Base-by-base conservation (phyloP, 2,113 vertebrate genomes). In the Tetrax tetrax region DNA sequence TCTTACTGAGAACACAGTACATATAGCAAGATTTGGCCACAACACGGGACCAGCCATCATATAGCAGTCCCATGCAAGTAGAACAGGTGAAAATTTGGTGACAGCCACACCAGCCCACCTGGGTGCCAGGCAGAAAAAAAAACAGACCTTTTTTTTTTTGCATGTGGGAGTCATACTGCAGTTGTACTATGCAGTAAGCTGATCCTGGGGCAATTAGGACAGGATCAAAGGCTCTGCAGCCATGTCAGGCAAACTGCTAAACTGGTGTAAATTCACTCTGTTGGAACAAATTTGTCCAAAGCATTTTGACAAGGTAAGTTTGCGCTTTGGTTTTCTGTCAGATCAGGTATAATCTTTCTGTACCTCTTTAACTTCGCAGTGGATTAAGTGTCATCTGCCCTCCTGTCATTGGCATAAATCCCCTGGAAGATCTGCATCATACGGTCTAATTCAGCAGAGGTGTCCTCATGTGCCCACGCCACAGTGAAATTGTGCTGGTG, bases 121-220 rank as follows among this genome's bases (percentile, higher is more conserved):
- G 12, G 7, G 12, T 80, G 18, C 12, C 48, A 63, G 45, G 51
- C 41, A 83, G 31, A 29, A 68, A 79, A 83, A 77, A 53, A 77
- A 53, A 11, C 5, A 75, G 19, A 8, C 10, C 25, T 10, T 85
- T 93, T 76, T 68, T 28, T 77, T 41, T 41, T 43, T 16, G 22
- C 45, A 43, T 1, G 0, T 68, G 35, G 11, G 19, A 70, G 22
- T 83, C 2, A 0, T 8, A 60, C 27, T 9, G 4, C 45, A 50
- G 43, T 6, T 68, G 21, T 33, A 48, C 56, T 19, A 38, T 5
- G 12, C 13, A 25, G 19, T 54, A 50, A 79, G 91, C n/a, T 87
- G 83, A 68, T 87, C 21, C 48, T 41, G 33, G 25, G 54, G 28
- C 37, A 94, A 15, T 53, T 20, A 76, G 63, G 31, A 70, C 25